Evolutionary conservation across 2,888 invertebrate genomes (phyloP).

Genomic region (Andrena chrysosceles): DNA sequence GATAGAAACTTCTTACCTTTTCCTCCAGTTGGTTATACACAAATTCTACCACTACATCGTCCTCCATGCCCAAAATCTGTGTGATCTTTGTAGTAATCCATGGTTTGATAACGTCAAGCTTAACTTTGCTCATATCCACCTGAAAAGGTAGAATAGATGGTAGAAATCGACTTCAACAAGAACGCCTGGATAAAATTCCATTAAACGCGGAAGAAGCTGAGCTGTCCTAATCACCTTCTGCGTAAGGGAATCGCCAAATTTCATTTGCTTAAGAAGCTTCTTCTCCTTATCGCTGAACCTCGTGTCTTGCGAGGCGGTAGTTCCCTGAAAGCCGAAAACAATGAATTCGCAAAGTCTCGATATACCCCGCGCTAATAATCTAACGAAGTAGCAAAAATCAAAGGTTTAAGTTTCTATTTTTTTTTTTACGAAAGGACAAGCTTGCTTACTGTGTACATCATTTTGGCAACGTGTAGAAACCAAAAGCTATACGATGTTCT

Average conservation of each 20-base stretch:
- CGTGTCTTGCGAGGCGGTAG: slow-evolving; percentile 99
- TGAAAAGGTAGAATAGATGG: slow-evolving; percentile 76
- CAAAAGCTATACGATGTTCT: slow-evolving; percentile 32
- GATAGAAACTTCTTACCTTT: slow-evolving; percentile 88
- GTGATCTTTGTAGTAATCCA: slow-evolving; percentile 99
- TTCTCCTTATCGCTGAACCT: slow-evolving; percentile 99
- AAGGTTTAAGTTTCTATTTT: neutral
- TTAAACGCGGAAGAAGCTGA: too few relatives aligned
- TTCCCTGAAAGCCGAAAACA: slow-evolving; percentile 90
- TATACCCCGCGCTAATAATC: too few relatives aligned
- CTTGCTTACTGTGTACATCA: slow-evolving; percentile 86
- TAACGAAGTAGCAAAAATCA: too few relatives aligned
- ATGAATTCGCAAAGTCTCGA: slow-evolving; percentile 3
- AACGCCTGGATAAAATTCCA: too few relatives aligned
- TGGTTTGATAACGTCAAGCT: slow-evolving; percentile 98
- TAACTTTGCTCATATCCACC: slow-evolving; percentile 99
- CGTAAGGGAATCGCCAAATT: slow-evolving; percentile 97
- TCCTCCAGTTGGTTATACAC: slow-evolving; percentile 99
- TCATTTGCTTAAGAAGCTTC: slow-evolving; percentile 99
- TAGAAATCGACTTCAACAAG: neutral
- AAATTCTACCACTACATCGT: slow-evolving; percentile 99
- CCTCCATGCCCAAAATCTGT: slow-evolving; percentile 98
- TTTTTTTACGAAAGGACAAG: neutral
- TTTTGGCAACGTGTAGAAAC: slow-evolving; percentile 75
- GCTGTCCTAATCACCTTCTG: slow-evolving; percentile 89